Evolutionary conservation across 2,888 invertebrate genomes (phyloP).

Genomic region (Apamea anceps): DNA sequence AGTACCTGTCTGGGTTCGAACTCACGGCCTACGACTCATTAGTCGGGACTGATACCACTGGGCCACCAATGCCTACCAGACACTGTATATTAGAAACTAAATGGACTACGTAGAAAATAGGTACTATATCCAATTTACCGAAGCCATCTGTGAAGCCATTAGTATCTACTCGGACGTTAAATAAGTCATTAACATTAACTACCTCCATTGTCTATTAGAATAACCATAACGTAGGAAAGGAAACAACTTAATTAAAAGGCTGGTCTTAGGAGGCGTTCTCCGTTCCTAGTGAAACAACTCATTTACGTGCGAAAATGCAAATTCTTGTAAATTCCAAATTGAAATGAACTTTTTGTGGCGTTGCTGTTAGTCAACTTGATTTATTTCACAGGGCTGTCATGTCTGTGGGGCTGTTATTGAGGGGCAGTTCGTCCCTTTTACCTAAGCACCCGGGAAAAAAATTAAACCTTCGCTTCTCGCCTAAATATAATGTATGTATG

Average conservation of each 20-base stretch:
- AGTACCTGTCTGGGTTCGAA: background rate
- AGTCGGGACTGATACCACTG: background rate
- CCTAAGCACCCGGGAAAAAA: conserved; percentile 55
- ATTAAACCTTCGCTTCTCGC: conserved; percentile 49
- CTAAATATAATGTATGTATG: background rate
- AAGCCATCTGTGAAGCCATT: background rate
- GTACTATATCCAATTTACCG: background rate
- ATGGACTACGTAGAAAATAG: background rate
- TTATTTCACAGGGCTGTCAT: conserved; percentile 68
- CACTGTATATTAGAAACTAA: background rate
- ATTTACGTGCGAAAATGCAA: conserved; percentile 42
- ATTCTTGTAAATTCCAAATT: conserved; percentile 38
- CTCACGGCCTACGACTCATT: background rate
- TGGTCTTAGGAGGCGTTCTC: conserved; percentile 9
- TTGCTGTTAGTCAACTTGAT: conserved; percentile 67
- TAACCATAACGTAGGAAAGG: conserved; percentile 22
- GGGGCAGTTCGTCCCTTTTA: conserved; percentile 56
- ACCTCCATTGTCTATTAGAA: conserved; percentile 25
- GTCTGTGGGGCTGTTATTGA: conserved; percentile 72
- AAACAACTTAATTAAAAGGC: conserved; percentile 53
- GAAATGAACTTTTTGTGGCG: conserved; percentile 61
- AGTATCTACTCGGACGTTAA: conserved; percentile 11
- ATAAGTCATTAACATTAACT: conserved; percentile 33
- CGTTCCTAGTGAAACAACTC: conserved; percentile 17
- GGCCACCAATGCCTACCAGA: background rate